phyloP scores from a whole-genome alignment of 2,888 invertebrate species.

The Tribolium freemani region DNA sequence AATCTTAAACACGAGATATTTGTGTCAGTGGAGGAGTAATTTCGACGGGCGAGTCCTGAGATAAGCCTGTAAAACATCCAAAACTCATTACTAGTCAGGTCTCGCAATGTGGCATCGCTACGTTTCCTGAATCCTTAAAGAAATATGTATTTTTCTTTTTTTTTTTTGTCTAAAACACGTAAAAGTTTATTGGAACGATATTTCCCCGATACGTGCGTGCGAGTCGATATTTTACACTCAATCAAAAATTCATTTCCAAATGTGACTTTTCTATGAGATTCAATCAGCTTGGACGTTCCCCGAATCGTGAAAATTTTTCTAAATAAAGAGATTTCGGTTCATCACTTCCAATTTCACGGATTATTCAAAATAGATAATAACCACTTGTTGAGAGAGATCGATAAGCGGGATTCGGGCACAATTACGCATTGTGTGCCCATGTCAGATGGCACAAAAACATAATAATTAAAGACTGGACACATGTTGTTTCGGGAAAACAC shows the following conservation, averaged over 20 bases:
- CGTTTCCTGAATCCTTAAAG: constrained; percentile 36
- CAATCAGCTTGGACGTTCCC: constrained; percentile 17
- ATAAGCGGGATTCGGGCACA: neutral
- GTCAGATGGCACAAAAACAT: too few relatives aligned
- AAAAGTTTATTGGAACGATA: constrained; percentile 40
- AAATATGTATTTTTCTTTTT: constrained; percentile 36
- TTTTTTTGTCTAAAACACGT: constrained; percentile 40
- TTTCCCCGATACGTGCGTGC: constrained; percentile 32
- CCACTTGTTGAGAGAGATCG: constrained; percentile 20
- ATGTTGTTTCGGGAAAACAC: neutral
- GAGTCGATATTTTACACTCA: constrained; percentile 40
- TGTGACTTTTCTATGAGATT: constrained; percentile 26
- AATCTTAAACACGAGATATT: constrained; percentile 16
- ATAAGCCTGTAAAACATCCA: constrained; percentile 36
- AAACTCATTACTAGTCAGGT: constrained; percentile 31
- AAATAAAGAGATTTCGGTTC: too few relatives aligned
- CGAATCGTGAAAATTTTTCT: neutral
- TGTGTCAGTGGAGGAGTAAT: constrained; percentile 27
- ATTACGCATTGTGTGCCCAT: neutral
- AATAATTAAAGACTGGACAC: too few relatives aligned
- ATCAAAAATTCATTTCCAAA: constrained; percentile 43
- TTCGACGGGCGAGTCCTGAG: constrained; percentile 22
- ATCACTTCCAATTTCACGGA: neutral
- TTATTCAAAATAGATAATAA: constrained; percentile 14
- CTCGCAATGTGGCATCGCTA: constrained; percentile 21